Base-by-base conservation (phyloP, 1,140 invertebrate species). In the Eumaeus atala region DNA sequence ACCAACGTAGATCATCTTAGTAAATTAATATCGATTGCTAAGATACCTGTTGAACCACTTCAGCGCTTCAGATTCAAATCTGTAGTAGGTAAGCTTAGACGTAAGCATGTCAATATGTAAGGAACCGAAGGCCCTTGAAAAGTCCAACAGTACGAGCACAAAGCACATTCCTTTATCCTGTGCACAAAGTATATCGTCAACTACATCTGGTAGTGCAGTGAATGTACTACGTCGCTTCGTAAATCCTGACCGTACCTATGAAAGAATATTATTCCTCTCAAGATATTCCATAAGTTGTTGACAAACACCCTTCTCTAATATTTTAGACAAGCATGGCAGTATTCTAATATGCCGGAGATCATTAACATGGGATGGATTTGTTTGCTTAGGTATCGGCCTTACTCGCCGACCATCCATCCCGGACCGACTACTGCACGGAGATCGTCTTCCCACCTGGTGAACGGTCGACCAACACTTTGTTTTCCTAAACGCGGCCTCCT, bases 101-200 rank as follows among this genome's bases (percentile, higher is more conserved):
- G 54, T 9, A 28, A 62, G 47, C 9, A 61, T n/a, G 3, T 10
- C 9, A 21, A 48, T 48, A 56, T 52, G 51, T 6, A 62, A 40
- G 35, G 44, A 54, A 18, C 58, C 58, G 36, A 59, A 59, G 7
- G 61, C 51, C 6, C 61, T 16, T 10, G 61, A 59, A 40, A 56
- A 55, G 35, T 64, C 55, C 10, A 64, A 17, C 3, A 60, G 6
- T 10, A 64, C 51, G 6, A 59, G 44, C 0, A 60, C 4, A 16
- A 58, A 55, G 35, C 55, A 47, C 9, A 49, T 10, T 0, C 37
- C 37, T 34, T 42, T 12, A 10, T 56, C 36, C 16, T 50, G 36
- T 8, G 38, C 17, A 42, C n/a, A 10, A 11, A 54, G 18, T 4
- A 47, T 33, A 16, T 47, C 28, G n/a, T 44, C 48, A 7, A 50